Percentiles rank a stretch among this genome's conserved stretches.
phyloP scores from a whole-genome alignment of 1,140 invertebrate genomes.

The Leptonema lineaticorne region DNA sequence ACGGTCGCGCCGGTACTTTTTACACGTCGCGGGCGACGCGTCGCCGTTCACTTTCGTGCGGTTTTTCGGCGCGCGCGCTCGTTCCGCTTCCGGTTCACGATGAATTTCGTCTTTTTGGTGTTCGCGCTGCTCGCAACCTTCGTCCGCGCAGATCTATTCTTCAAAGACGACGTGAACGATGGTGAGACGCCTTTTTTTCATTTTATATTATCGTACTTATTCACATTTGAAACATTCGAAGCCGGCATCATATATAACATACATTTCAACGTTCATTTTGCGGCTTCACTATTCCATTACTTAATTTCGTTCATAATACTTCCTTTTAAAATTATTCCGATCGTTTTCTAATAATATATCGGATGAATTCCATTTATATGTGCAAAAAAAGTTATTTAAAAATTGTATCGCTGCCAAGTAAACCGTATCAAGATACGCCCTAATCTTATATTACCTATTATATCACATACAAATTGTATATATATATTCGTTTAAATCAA shows the following conservation, averaged over 20 bases:
- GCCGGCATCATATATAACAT: no score
- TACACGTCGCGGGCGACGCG: neutral
- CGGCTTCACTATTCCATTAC: neutral
- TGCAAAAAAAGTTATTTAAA: neutral
- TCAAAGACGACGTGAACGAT: constrained; percentile 74
- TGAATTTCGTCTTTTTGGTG: constrained; percentile 52
- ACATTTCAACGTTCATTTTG: neutral
- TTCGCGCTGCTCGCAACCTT: constrained; percentile 57
- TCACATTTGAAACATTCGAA: neutral
- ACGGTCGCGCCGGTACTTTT: neutral
- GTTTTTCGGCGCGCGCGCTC: neutral
- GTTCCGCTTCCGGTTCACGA: constrained; percentile 49
- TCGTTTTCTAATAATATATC: neutral
- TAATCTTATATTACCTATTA: no score
- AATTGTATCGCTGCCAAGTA: no score
- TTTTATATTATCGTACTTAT: neutral
- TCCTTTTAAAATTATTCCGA: neutral
- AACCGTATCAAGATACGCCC: no score
- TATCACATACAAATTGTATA: no score
- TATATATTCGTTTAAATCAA: no score
- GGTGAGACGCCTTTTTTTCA: constrained; percentile 58
- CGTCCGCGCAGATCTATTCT: constrained; percentile 59
- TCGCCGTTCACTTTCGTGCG: neutral
- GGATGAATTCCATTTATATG: neutral
- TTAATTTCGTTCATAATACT: neutral